Evolutionary conservation across 2,113 vertebrate genomes (phyloP), one percentile per base, ranked within the genome.

Genomic region (Strigops habroptila): DNA sequence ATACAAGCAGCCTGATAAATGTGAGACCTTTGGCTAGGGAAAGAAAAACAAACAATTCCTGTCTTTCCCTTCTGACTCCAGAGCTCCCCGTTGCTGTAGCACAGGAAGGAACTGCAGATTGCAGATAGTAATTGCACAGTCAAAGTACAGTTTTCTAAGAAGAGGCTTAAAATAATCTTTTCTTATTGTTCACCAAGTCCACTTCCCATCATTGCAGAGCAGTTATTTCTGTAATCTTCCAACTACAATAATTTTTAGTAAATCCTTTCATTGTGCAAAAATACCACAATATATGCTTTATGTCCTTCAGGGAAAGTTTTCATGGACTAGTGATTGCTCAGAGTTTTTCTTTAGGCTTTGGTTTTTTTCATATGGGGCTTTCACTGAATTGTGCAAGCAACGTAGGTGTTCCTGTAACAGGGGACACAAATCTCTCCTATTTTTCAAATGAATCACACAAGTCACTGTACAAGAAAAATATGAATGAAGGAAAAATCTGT

Each of bases 21-120:
- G 28, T 10, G 62, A 79, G 63, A 85, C 78, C 53, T 94, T 87
- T 85, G 78, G 41, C 35, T 92, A 79, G 65, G 27, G 48, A 75
- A 75, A 84, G 62, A 39, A 95, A 95, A 90, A 31, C 27, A 90
- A 93, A 92, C 33, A 90, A 80, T 74, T 81, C 53, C 53, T 43
- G 15, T 75, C 70, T 79, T 86, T 89, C 57, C 69, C 30, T 92
- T 94, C 48, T 64, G 77, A 78, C 35, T 95, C 65, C 1, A 1
- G 37, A 89, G 65, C 52, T 85, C 57, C 49, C 39, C 12, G 4
- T 48, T 82, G 52, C 75, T 85, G 63, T 37, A 73, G 92, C 67
- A 49, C 63, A 82, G 84, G 75, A 92, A 73, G 67, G 67, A 91
- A 63, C 71, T 74, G 71, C 79, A 88, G 85, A 90, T 70, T 90